Evolutionary conservation across 2,797 vertebrate genomes (phyloP).

Genomic region (Falco rusticolus): DNA sequence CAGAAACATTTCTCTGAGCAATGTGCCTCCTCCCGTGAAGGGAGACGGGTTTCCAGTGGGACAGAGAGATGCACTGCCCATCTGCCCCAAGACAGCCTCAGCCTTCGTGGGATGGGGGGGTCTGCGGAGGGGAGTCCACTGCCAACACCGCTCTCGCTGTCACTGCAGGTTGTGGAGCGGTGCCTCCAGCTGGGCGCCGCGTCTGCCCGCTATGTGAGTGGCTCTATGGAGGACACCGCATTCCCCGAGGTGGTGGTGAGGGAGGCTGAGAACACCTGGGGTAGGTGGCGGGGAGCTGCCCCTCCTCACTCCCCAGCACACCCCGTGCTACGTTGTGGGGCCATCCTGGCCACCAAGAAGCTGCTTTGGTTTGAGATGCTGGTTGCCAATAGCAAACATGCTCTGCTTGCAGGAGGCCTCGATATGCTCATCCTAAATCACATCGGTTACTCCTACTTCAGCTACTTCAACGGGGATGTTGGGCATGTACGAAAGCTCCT

Average conservation of each 20-base stretch:
- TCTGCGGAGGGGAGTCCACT: not conserved
- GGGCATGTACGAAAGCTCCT: slow-evolving; percentile 28
- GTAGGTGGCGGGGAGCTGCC: slow-evolving; percentile 38
- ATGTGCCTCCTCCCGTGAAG: accelerated
- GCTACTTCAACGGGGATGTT: slow-evolving; percentile 50
- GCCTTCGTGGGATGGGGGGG: not conserved
- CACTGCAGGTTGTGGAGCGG: slow-evolving; percentile 44
- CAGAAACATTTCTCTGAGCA: not conserved
- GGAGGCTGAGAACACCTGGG: slow-evolving; percentile 73
- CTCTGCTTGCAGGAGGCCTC: slow-evolving; percentile 71
- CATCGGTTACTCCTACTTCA: not conserved
- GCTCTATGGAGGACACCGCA: slow-evolving; percentile 71
- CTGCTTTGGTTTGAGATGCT: not conserved
- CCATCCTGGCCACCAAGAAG: not conserved
- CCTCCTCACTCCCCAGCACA: not conserved
- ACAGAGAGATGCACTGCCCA: accelerated
- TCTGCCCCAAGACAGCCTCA: accelerated
- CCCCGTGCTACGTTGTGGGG: accelerated
- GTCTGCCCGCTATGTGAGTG: slow-evolving; percentile 64
- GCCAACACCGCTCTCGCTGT: accelerated
- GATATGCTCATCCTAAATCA: slow-evolving; percentile 83
- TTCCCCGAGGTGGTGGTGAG: slow-evolving; percentile 68
- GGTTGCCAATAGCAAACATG: not conserved
- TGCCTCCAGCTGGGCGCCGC: slow-evolving; percentile 74
- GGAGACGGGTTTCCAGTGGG: not conserved